Evolutionary conservation across 1,140 invertebrate genomes (phyloP), one percentile per base, ranked within the genome.

Genomic region (Harlomillsia oculata): DNA sequence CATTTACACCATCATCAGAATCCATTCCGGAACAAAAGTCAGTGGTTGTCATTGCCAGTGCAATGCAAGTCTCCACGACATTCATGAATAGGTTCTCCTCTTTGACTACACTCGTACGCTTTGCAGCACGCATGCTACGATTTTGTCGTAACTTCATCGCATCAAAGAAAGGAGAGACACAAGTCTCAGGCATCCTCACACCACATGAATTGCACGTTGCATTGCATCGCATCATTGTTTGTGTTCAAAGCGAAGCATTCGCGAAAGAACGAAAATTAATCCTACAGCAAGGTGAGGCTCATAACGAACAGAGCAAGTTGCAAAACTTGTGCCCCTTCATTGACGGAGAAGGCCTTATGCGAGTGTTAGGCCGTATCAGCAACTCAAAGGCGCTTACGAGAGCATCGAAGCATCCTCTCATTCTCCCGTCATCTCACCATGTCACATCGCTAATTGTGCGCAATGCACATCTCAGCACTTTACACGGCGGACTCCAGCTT

Each of bases 291-390:
- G 25, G 25, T 26, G 2, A 25, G 2, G 4, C 21, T 4, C 11
- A 3, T 14, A 13, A 8, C 6, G 71, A 0, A 25, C 59, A 9
- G 62, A 71, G 37, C 28, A 53, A 43, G 13, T 16, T 62, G 14
- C 5, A 18, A 2, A 49, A 20, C 1, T 59, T 74, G 11, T 63
- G 73, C 74, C 50, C 69, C 65, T 70, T 69, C 49, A 14, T 76
- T 14, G 71, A 73, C 55, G 23, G 68, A 25, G 21, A 67, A 11
- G 66, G 67, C 9, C 39, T 72, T 21, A 28, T 75, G 37, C 58
- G 72, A 25, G 71, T 74, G 1, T 72, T 72, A 2, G 70, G 73
- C 21, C 48, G 73, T 51, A 29, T 75, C 4, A 50, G 49, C 18
- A 48, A 72, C 41, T 56, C 69, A 2, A 48, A 53, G n/a, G n/a